Percentiles rank a stretch among this genome's conserved stretches.
These are phyloP conservation scores for Myrmophylax atrothorax DNA, from an alignment of 2,113 vertebrate genomes.

Conservation along the genomic window DNA sequence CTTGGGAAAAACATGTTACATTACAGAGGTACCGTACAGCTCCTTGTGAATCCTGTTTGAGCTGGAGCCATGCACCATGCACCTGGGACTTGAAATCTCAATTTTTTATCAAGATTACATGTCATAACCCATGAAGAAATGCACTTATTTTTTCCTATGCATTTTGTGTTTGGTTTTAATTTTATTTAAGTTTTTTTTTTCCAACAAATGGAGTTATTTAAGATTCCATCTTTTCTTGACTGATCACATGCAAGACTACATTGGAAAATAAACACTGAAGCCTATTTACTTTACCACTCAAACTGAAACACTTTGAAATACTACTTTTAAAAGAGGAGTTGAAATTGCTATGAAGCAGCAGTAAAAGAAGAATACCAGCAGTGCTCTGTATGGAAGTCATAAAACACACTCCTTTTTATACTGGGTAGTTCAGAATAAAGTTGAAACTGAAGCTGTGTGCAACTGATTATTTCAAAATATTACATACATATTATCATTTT, in stretches of 20 bases:
- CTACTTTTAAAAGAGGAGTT: background rate
- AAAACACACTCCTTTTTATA: background rate
- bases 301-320: background rate
- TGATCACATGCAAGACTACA: background rate
- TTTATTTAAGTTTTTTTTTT: background rate
- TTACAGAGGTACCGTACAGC: background rate
- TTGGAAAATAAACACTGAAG: background rate
- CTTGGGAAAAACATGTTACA: background rate
- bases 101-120: background rate
- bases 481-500: background rate
- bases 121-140: background rate
- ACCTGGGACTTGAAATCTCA: background rate
- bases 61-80: background rate
- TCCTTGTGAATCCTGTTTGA: background rate
- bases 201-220: background rate
- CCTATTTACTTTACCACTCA: background rate
- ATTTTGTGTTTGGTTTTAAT: background rate
- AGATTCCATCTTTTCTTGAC: background rate
- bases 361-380: background rate
- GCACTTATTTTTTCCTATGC: background rate
- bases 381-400: background rate
- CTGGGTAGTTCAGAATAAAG: background rate
- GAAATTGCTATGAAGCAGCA: background rate
- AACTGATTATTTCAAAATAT: slow-evolving; percentile 2
- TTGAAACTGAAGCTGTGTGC: background rate